Percentiles rank a stretch among this genome's conserved stretches.
These are phyloP conservation scores for Chelidonichthys spinosus DNA, from an alignment of 2,797 vertebrate genomes.

Conservation along the genomic window DNA sequence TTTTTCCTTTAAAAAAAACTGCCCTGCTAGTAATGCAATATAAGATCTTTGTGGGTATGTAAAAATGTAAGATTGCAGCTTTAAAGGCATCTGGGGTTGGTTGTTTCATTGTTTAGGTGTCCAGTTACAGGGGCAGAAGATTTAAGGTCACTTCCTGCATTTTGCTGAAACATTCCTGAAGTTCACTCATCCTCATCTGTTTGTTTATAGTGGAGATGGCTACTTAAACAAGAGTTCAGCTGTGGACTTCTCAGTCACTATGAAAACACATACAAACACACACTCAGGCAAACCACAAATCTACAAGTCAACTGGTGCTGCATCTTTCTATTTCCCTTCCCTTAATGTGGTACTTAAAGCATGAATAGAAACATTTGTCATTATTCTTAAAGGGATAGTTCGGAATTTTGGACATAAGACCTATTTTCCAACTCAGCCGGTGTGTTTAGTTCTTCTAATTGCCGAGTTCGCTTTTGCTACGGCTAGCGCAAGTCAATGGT, in stretches of 20 bases:
- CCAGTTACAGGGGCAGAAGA: neutral
- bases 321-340: neutral
- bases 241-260: neutral
- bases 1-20: too few species aligned
- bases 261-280: neutral
- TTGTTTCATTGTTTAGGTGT: neutral
- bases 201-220: neutral
- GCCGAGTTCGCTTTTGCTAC: too few species aligned
- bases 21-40: neutral
- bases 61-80: too few species aligned
- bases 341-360: neutral
- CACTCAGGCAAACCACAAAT: neutral
- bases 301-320: slow-evolving; percentile 1
- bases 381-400: too few species aligned
- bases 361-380: neutral
- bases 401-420: too few species aligned
- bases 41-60: neutral
- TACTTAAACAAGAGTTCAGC: neutral
- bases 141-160: neutral
- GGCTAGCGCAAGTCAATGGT: too few species aligned
- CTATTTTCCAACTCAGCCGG: too few species aligned
- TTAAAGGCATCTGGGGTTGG: neutral
- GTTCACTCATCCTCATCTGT: neutral
- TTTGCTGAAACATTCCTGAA: neutral
- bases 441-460: too few species aligned